phyloP scores from a whole-genome alignment of 2,888 invertebrate genomes.

The Leucania comma region DNA sequence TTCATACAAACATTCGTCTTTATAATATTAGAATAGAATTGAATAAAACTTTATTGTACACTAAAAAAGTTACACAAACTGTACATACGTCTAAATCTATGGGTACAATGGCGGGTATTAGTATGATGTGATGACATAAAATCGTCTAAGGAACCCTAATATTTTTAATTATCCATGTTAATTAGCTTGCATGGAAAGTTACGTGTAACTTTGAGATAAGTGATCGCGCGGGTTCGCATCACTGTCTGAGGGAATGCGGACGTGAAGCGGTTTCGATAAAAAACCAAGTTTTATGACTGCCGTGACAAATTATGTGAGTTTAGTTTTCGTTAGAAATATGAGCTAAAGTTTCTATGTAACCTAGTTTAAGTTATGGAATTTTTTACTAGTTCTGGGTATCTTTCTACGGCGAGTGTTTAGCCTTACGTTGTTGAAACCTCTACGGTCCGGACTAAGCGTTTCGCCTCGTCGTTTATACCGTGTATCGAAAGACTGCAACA shows the following conservation, averaged over 20 bases:
- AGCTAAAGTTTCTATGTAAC: conserved; percentile 6
- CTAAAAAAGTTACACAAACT: too few species aligned
- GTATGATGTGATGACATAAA: too few species aligned
- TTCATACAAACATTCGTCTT: too few species aligned
- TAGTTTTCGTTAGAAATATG: conserved; percentile 38
- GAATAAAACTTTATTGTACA: too few species aligned
- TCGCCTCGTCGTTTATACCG: too few species aligned
- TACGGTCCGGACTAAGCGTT: too few species aligned
- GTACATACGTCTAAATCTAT: too few species aligned
- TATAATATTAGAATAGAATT: too few species aligned
- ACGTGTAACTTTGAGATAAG: conserved; percentile 36
- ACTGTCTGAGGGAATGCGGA: conserved; percentile 66
- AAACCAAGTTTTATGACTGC: conserved; percentile 49
- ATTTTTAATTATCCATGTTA: conserved; percentile 67
- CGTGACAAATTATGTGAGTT: conserved; percentile 58
- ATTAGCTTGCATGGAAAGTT: conserved; percentile 73
- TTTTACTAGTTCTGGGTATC: conserved; percentile 1
- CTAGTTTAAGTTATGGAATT: conserved; percentile 3
- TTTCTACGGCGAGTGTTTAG: neutral
- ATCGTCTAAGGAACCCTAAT: conserved; percentile 36
- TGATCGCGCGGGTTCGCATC: conserved; percentile 59
- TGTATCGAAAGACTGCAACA: too few species aligned
- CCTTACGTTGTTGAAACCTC: too few species aligned
- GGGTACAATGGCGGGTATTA: too few species aligned
- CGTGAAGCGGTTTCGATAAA: conserved; percentile 44